Base-by-base conservation (phyloP, 2,888 invertebrate species). In the Helicoverpa assulta region DNA sequence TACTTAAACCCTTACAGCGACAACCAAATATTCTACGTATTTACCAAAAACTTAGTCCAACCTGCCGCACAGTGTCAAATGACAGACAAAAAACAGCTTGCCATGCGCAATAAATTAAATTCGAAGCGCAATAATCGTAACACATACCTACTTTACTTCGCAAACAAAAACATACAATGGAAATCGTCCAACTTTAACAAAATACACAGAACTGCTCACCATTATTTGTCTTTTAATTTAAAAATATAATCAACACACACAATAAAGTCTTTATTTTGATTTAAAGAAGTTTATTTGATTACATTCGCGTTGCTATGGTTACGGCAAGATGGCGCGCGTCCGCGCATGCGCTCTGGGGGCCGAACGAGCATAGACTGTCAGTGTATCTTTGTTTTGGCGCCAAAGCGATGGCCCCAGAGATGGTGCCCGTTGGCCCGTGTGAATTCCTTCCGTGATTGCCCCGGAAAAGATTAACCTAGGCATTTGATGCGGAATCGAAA, bases 221-320 rank as follows among this genome's bases (percentile, higher is more conserved):
- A 72, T 70, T 33, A 26, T 57, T 69, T 66, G 33, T 37, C 3
- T 6, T 37, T 21, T 50, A 16, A 6, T 52, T 5, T 51, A 26
- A 10, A 62, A 66, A 70, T 12, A 60, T 51, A 14, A 62, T 21
- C 54, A 59, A 72, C 70, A 47, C 5, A 50, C 37, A 69, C 63
- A 64, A 54, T 53, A 57, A 55, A 70, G 75, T 71, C 58, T 66
- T 33, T 52, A 40, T 60, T 50, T 72, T 65, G 70, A 71, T 78
- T 83, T 80, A 73, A 69, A 62, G 62, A 78, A 79, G 80, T 86
- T 86, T 87, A 87, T 90, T 91, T 90, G 87, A 87, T 86, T 89
- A 87, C 87, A 85, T 87, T 83, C 89, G 79, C 90, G 92, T 94
- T 84, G 89, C 92, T 90, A 93, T 93, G 85, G 88, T 89, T 91